These are phyloP conservation scores for Drosophila santomea DNA, from an alignment of 1,140 invertebrate species.

Conservation along the genomic window DNA sequence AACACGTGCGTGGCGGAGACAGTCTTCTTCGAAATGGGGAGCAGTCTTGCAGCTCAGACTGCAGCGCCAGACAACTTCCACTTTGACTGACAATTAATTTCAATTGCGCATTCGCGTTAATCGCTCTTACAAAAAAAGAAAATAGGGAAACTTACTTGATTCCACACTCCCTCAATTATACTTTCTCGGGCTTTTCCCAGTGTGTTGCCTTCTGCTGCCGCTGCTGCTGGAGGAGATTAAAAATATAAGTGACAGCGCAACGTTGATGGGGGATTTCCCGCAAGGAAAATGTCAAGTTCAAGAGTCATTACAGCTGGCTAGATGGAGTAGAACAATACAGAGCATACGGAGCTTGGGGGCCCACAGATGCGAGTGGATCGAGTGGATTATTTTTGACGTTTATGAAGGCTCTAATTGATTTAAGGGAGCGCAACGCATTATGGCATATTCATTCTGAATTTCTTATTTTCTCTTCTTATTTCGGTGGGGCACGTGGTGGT, in stretches of 20 bases:
- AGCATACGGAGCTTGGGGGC: constrained; percentile 8
- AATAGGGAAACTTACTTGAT: constrained; percentile 34
- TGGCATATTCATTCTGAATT: constrained; percentile 24
- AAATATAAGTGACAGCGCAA: constrained; percentile 72
- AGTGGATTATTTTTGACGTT: constrained; percentile 82
- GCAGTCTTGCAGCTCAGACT: constrained; percentile 2
- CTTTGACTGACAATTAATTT: constrained; percentile 83
- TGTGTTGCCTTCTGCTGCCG: constrained; percentile 55
- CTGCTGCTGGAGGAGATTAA: constrained; percentile 63
- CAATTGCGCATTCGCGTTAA: constrained; percentile 82
- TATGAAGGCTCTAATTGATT: constrained; percentile 79
- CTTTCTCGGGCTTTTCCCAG: constrained; percentile 22
- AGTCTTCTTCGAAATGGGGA: background rate
- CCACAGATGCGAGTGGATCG: constrained; percentile 44
- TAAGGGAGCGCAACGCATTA: constrained; percentile 42
- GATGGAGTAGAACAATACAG: constrained; percentile 21
- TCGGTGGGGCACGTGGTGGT: too few species aligned
- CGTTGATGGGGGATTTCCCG: constrained; percentile 29
- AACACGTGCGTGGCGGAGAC: constrained; percentile 67
- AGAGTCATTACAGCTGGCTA: constrained; percentile 80
- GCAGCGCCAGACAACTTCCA: constrained; percentile 31
- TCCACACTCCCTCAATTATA: constrained; percentile 49
- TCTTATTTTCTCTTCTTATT: too few species aligned
- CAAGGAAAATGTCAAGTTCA: constrained; percentile 79
- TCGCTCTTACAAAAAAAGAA: constrained; percentile 54